These are phyloP conservation scores for Brenthis hecate DNA, from an alignment of 2,888 invertebrate species.

Conservation along the genomic window DNA sequence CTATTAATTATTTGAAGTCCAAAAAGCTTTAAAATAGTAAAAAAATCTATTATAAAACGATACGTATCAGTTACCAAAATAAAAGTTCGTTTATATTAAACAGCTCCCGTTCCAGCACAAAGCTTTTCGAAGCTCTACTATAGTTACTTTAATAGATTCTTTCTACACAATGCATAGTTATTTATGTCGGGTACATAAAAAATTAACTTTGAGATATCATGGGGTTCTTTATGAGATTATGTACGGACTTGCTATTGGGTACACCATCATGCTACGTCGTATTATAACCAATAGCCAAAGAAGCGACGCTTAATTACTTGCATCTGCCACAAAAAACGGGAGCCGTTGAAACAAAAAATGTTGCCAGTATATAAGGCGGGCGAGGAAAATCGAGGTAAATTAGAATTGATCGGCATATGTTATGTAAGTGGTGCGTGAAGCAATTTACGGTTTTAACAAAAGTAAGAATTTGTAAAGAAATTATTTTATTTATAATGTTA, in stretches of 20 bases:
- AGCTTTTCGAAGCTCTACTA: constrained; percentile 44
- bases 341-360: constrained; percentile 55
- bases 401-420: constrained; percentile 48
- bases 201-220: constrained; percentile 46
- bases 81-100: constrained; percentile 49
- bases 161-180: constrained; percentile 62
- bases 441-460: constrained; percentile 22
- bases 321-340: constrained; percentile 52
- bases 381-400: constrained; percentile 72
- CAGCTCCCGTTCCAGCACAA: constrained; percentile 47
- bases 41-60: constrained; percentile 48
- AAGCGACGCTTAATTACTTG: constrained; percentile 61
- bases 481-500: too few species aligned
- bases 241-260: constrained; percentile 57
- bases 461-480: background rate
- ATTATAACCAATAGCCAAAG: constrained; percentile 61
- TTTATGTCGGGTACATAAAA: constrained; percentile 48
- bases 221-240: constrained; percentile 61
- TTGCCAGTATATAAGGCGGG: constrained; percentile 51
- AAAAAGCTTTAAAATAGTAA: constrained; percentile 17
- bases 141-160: constrained; percentile 62
- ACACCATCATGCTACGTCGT: constrained; percentile 50
- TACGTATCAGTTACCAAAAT: constrained; percentile 48
- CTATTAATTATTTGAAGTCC: constrained; percentile 7
- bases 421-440: constrained; percentile 24